Conservation (phyloP, 2,113 vertebrate genomes). For the Ascaphus truei region DNA sequence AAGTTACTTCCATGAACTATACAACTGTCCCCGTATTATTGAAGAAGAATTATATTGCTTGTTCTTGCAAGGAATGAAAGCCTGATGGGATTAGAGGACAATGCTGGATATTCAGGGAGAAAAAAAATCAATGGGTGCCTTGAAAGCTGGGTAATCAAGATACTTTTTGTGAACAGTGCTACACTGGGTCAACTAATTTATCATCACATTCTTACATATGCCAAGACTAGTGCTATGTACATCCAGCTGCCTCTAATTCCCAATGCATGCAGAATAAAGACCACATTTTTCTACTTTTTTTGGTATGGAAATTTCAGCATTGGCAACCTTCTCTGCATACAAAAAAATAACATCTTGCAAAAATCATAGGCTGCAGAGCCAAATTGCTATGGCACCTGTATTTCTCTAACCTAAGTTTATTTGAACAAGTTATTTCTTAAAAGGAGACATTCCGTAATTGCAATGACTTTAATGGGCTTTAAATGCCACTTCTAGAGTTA, state of each 20-base stretch:
- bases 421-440: background rate
- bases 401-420: background rate
- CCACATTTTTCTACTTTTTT: conserved; percentile 19
- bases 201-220: conserved; percentile 32
- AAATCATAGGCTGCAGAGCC: background rate
- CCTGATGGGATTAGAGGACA: conserved; percentile 32
- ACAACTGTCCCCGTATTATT: background rate
- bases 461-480: background rate
- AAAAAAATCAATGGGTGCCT: conserved; percentile 31
- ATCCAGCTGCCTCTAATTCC: conserved; percentile 25
- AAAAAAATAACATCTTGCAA: background rate
- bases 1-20: conserved; percentile 6
- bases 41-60: conserved; percentile 19
- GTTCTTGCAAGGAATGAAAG: conserved; percentile 10
- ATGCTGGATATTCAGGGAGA: conserved; percentile 30
- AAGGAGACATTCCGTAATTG: background rate
- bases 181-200: conserved; percentile 26
- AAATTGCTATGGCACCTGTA: background rate
- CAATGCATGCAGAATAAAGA: conserved; percentile 17
- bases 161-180: conserved; percentile 30
- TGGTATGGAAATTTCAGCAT: conserved; percentile 9
- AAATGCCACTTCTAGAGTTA: conserved; percentile 63
- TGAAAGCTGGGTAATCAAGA: conserved; percentile 17
- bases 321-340: background rate
- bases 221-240: conserved; percentile 21